Conservation (phyloP, 1,140 invertebrate species). For the Drosophila repleta region DNA sequence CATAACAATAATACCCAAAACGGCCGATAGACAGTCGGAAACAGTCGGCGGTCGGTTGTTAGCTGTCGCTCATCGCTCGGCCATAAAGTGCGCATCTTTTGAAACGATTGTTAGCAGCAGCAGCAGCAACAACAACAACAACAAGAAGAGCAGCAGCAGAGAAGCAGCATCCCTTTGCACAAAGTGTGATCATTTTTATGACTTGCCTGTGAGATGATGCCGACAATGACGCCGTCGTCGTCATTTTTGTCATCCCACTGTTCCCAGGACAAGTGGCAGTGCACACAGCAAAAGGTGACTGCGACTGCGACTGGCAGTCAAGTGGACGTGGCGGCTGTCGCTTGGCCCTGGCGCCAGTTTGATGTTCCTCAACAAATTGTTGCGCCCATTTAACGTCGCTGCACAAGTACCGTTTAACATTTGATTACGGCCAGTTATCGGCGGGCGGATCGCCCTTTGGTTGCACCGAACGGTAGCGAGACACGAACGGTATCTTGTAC, state of each 20-base stretch:
- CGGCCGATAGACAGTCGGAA: slow-evolving; percentile 39
- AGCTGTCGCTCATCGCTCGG: slow-evolving; percentile 21
- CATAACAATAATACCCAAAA: slow-evolving; percentile 72
- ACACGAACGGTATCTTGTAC: slow-evolving; percentile 38
- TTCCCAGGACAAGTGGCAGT: slow-evolving; percentile 61
- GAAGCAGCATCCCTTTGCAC: slow-evolving; percentile 60
- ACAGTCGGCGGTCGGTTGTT: slow-evolving; percentile 68
- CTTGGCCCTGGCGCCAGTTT: slow-evolving; percentile 65
- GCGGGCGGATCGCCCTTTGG: slow-evolving; percentile 61
- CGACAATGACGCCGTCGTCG: slow-evolving; percentile 60
- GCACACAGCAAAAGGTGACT: slow-evolving; percentile 56
- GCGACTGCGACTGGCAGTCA: slow-evolving; percentile 40
- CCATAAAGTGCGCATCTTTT: slow-evolving; percentile 69
- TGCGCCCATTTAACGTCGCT: slow-evolving; percentile 35
- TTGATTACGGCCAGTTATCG: slow-evolving; percentile 71
- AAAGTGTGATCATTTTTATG: slow-evolving; percentile 81
- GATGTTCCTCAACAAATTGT: slow-evolving; percentile 66
- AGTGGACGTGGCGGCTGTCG: slow-evolving; percentile 68
- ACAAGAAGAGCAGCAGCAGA: neutral
- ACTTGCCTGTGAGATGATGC: slow-evolving; percentile 73
- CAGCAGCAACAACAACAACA: slow-evolving; percentile 8
- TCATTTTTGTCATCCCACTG: slow-evolving; percentile 48
- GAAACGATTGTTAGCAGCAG: slow-evolving; percentile 56
- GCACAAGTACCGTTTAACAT: slow-evolving; percentile 72
- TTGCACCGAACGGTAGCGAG: slow-evolving; percentile 45